These are phyloP conservation scores for Acrossocheilus fasciatus DNA, from an alignment of 2,797 vertebrate species.

Conservation along the genomic window DNA sequence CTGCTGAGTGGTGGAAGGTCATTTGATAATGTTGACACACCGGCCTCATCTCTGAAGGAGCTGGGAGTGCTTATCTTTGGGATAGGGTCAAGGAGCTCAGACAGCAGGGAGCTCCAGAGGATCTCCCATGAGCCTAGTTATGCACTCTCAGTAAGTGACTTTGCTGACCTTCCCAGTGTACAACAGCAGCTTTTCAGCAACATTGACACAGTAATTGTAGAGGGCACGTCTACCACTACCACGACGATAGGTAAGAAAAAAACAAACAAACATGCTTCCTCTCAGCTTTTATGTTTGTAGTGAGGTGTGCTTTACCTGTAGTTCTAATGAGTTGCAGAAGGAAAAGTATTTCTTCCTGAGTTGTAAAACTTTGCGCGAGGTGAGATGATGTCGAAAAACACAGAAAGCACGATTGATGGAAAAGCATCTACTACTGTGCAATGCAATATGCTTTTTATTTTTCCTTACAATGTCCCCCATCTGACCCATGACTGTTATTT, in stretches of 20 bases:
- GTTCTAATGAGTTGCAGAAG: neutral
- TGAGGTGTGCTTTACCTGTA: neutral
- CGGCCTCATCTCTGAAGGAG: constrained; percentile 63
- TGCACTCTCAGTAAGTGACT: constrained; percentile 57
- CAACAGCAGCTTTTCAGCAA: constrained; percentile 57
- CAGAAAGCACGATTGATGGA: neutral
- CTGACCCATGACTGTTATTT: neutral
- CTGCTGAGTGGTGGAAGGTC: constrained; percentile 64
- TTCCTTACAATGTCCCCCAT: neutral
- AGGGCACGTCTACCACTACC: neutral
- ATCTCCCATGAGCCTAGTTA: constrained; percentile 58
- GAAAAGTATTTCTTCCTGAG: neutral
- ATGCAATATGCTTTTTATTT: neutral
- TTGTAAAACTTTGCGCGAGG: neutral
- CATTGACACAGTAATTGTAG: constrained; percentile 33
- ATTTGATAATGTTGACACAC: constrained; percentile 74
- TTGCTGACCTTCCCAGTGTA: constrained; percentile 59
- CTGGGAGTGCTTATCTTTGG: constrained; percentile 58
- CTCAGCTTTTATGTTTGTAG: neutral
- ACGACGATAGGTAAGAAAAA: constrained; percentile 43
- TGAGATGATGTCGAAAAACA: neutral
- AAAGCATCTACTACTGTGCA: neutral
- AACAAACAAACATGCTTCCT: neutral
- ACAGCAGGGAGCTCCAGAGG: constrained; percentile 62
- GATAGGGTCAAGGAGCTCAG: constrained; percentile 65